These are phyloP conservation scores for Epistrophella euchroma DNA, from an alignment of 2,888 invertebrate species.

Conservation along the genomic window DNA sequence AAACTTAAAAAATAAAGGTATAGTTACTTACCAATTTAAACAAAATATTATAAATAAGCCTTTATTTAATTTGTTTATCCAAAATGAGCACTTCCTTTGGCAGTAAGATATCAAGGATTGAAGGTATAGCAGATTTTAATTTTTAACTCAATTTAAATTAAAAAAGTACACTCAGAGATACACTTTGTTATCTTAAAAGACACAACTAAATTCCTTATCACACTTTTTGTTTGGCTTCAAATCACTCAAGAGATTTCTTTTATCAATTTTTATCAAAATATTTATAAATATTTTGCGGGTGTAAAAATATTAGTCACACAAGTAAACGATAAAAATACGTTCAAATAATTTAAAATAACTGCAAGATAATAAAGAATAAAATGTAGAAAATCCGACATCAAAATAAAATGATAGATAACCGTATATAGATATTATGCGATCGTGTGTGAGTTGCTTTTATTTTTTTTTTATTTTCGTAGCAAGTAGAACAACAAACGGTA, in stretches of 20 bases:
- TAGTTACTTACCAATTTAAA: conserved; percentile 13
- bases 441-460: conserved; percentile 49
- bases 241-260: conserved; percentile 18
- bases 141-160: conserved; percentile 2
- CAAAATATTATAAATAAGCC: background rate
- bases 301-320: conserved; percentile 49
- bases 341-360: conserved; percentile 28
- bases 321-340: conserved; percentile 7
- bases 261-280: conserved; percentile 26
- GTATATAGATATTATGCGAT: conserved; percentile 52
- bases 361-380: conserved; percentile 29
- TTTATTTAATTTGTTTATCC: conserved; percentile 3
- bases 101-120: background rate
- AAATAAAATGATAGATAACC: conserved; percentile 36
- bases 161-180: background rate
- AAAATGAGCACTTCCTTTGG: background rate
- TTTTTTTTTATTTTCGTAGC: conserved; percentile 33
- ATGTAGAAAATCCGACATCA: conserved; percentile 10
- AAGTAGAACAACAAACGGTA: conserved; percentile 76
- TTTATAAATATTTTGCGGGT: conserved; percentile 32
- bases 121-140: background rate
- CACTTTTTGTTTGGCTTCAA: conserved; percentile 3
- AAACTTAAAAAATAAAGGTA: background rate
- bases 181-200: conserved; percentile 17
- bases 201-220: conserved; percentile 6